These are phyloP conservation scores for Loris lydekkerianus DNA, from an alignment of 2,797 vertebrate species.

Conservation along the genomic window DNA sequence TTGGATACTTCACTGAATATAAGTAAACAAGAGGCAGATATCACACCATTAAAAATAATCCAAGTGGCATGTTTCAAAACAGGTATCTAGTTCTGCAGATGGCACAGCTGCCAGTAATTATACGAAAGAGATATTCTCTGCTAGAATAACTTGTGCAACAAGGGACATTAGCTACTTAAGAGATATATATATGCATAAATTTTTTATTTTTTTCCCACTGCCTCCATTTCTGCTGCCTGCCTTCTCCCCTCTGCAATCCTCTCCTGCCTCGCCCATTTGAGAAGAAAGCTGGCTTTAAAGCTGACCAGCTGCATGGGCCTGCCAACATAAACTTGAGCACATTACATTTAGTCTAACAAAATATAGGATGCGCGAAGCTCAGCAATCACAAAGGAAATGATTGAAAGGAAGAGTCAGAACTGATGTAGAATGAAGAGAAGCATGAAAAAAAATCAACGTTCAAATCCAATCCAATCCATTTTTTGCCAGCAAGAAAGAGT, in stretches of 20 bases:
- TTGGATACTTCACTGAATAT: conserved; percentile 68
- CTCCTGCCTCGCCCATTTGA: conserved; percentile 72
- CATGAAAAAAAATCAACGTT: conserved; percentile 62
- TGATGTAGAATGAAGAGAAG: conserved; percentile 78
- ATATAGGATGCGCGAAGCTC: conserved; percentile 82
- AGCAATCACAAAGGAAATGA: conserved; percentile 85
- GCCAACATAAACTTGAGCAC: conserved; percentile 78
- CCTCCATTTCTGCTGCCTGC: conserved; percentile 83
- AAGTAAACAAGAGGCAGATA: conserved; percentile 81
- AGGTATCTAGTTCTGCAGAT: conserved; percentile 82
- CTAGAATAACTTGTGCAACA: conserved; percentile 75
- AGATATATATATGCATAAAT: conserved; percentile 75
- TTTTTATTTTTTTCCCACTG: conserved; percentile 63
- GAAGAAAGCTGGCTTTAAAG: conserved; percentile 83
- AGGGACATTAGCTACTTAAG: conserved; percentile 84
- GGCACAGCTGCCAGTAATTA: conserved; percentile 81
- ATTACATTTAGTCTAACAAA: conserved; percentile 82
- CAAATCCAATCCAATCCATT: conserved; percentile 80
- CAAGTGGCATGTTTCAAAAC: conserved; percentile 75
- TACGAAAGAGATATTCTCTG: conserved; percentile 83
- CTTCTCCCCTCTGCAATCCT: conserved; percentile 57
- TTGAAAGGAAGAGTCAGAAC: conserved; percentile 84
- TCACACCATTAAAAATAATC: conserved; percentile 77
- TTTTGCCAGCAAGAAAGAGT: conserved; percentile 79
- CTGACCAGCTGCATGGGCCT: conserved; percentile 64